Conservation (phyloP, 2,113 vertebrate species). For the Pelusios castaneus region DNA sequence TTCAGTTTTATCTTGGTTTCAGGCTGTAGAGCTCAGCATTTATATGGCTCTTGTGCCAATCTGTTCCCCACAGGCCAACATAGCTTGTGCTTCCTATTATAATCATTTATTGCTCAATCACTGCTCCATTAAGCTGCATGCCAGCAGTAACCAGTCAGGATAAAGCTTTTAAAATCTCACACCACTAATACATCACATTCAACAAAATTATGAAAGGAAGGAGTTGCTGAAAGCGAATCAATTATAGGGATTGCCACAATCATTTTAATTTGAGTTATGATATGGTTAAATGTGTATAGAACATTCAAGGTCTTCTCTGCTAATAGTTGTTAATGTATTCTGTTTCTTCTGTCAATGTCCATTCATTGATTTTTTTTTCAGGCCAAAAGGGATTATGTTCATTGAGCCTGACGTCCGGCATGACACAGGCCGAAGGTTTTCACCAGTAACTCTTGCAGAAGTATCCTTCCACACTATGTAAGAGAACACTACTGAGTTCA, state of each 20-base stretch:
- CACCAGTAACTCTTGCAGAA: not conserved
- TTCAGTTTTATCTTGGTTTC: not conserved
- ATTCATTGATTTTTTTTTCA: not conserved
- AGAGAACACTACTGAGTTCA: not conserved
- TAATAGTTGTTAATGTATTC: conserved; percentile 20
- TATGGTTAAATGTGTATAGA: conserved; percentile 1
- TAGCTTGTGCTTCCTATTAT: not conserved
- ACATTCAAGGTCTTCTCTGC: conserved; percentile 19
- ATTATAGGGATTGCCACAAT: not conserved
- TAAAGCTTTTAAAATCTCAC: not conserved
- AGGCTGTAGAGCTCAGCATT: not conserved
- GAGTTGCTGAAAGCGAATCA: not conserved
- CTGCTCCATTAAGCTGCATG: not conserved
- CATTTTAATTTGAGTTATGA: conserved; percentile 14
- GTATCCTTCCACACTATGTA: not conserved
- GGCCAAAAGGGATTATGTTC: not conserved
- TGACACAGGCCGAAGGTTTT: not conserved
- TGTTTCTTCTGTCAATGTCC: conserved; percentile 7
- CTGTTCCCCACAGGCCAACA: not conserved
- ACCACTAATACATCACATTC: not conserved
- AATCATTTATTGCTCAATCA: not conserved
- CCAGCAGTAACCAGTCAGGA: not conserved
- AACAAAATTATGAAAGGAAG: not conserved
- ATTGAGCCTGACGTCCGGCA: not conserved
- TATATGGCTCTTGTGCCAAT: not conserved